Evolutionary conservation across 2,888 invertebrate species (phyloP).

Genomic region (Barypeithes pellucidus): DNA sequence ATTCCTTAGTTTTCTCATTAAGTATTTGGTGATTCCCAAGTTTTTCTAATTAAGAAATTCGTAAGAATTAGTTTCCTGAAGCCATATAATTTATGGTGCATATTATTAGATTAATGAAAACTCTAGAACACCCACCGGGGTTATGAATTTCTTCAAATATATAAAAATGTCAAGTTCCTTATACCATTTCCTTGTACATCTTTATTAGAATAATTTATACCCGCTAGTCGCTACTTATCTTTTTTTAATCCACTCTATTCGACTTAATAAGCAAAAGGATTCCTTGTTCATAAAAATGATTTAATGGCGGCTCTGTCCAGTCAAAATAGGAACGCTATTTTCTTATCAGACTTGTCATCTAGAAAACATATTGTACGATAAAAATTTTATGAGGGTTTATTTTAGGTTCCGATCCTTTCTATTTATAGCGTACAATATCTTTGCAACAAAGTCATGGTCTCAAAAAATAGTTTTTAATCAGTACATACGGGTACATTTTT

Average conservation of each 20-base stretch:
- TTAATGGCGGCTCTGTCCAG: constrained; percentile 31
- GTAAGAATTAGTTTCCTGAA: too few species aligned
- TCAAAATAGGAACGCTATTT: constrained; percentile 44
- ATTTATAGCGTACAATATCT: too few species aligned
- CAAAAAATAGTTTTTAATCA: too few species aligned
- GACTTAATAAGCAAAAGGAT: constrained; percentile 45
- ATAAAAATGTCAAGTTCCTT: constrained; percentile 22
- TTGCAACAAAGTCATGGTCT: too few species aligned
- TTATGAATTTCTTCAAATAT: neutral
- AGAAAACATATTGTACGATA: constrained; percentile 31
- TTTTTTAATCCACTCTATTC: constrained; percentile 49
- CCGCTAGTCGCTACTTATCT: constrained; percentile 36
- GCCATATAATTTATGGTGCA: too few species aligned
- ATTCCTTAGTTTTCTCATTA: too few species aligned
- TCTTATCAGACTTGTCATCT: constrained; percentile 44
- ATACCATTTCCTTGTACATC: constrained; percentile 9
- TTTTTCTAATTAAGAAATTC: too few species aligned
- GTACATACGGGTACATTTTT: too few species aligned
- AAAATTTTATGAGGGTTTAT: constrained; percentile 16
- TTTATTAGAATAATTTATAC: constrained; percentile 38
- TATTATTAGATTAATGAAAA: neutral
- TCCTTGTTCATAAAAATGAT: constrained; percentile 46
- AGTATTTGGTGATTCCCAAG: too few species aligned
- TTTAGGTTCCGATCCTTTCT: too few species aligned
- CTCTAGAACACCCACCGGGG: neutral